A percentile compares a stretch with the other conserved stretches of the same genome.
phyloP scores from a whole-genome alignment of 2,797 vertebrate species.

The Eremophila alpestris region DNA sequence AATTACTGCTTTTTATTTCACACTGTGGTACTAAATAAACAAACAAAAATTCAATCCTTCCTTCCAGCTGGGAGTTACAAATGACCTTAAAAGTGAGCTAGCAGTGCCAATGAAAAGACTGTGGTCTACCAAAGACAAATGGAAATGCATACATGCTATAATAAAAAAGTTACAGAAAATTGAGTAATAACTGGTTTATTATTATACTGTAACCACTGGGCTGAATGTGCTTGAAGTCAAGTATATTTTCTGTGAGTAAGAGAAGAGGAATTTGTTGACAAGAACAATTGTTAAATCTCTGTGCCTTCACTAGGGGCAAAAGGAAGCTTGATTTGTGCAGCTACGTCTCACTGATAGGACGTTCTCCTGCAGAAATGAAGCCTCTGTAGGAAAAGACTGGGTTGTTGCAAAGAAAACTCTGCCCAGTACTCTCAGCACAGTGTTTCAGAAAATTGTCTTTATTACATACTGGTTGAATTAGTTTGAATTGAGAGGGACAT shows the following conservation, averaged over 20 bases:
- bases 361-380: background rate
- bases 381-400: background rate
- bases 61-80: background rate
- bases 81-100: background rate
- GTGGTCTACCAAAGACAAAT: constrained; percentile 39
- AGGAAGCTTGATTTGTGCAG: background rate
- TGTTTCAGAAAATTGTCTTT: background rate
- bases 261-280: background rate
- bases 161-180: constrained; percentile 21
- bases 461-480: background rate
- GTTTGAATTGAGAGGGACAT: background rate
- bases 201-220: background rate
- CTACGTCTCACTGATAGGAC: accelerated
- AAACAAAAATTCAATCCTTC: background rate
- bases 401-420: background rate
- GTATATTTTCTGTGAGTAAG: background rate
- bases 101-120: background rate
- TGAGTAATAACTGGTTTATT: constrained; percentile 25
- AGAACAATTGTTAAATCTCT: background rate
- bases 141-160: background rate
- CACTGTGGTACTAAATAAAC: background rate
- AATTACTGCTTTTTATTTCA: background rate
- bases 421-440: background rate
- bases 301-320: background rate
- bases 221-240: background rate